phyloP scores from a whole-genome alignment of 2,797 vertebrate species.

The Syngnathus acus region DNA sequence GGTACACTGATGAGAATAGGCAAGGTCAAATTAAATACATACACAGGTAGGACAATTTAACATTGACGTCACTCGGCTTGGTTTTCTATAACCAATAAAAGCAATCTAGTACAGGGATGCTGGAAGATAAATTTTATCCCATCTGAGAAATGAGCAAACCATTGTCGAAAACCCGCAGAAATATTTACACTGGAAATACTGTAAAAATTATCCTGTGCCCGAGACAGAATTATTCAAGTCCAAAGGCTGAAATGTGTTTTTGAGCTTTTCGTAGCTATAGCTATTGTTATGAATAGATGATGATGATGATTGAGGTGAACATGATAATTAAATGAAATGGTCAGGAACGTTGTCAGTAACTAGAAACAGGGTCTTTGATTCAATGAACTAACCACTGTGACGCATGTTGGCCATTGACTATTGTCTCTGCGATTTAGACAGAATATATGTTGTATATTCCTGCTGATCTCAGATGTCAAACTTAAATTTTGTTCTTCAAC shows the following conservation, averaged over 20 bases:
- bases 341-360: slow-evolving; percentile 12
- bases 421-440: slow-evolving; percentile 27
- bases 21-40: neutral
- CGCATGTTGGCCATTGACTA: slow-evolving; percentile 31
- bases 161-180: neutral
- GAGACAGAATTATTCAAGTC: slow-evolving; percentile 12
- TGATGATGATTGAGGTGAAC: slow-evolving; percentile 17
- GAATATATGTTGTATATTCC: slow-evolving; percentile 28
- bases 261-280: slow-evolving; percentile 14
- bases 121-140: neutral
- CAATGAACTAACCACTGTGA: slow-evolving; percentile 35
- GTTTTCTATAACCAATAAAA: neutral
- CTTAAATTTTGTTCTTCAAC: slow-evolving; percentile 32
- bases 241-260: slow-evolving; percentile 18
- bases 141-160: neutral
- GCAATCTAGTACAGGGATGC: neutral
- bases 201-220: neutral
- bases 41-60: neutral
- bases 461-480: slow-evolving; percentile 40
- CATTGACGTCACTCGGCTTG: neutral
- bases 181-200: neutral
- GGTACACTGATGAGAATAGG: neutral
- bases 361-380: slow-evolving; percentile 37
- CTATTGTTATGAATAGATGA: slow-evolving; percentile 19
- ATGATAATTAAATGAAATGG: slow-evolving; percentile 11